Evolutionary conservation across 1,140 invertebrate species (phyloP).

Genomic region (Gryon sp.): DNA sequence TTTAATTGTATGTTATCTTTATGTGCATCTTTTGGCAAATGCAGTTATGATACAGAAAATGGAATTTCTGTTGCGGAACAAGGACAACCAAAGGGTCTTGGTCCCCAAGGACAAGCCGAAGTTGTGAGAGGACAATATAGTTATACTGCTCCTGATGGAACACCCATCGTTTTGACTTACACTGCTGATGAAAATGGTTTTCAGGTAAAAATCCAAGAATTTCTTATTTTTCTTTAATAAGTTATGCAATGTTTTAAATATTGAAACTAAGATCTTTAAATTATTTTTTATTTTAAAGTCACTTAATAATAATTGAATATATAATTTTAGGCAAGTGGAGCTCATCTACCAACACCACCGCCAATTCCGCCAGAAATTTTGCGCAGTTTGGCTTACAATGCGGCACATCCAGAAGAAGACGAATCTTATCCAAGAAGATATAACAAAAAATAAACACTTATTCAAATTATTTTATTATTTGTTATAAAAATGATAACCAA

Average conservation of each 20-base stretch:
- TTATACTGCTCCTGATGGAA: conserved; percentile 90
- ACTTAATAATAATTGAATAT: too few species aligned
- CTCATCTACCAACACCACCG: conserved; percentile 88
- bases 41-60: conserved; percentile 81
- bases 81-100: conserved; percentile 81
- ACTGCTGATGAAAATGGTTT: conserved; percentile 89
- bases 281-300: too few species aligned
- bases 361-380: conserved; percentile 83
- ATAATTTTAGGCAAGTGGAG: conserved; percentile 80
- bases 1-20: background rate
- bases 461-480: conserved; percentile 15
- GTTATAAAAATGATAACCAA: conserved; percentile 17
- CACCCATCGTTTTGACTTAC: conserved; percentile 87
- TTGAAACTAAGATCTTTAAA: too few species aligned
- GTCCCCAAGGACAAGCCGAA: conserved; percentile 81
- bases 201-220: conserved; percentile 75
- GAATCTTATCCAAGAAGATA: conserved; percentile 60
- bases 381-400: conserved; percentile 76
- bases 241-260: background rate
- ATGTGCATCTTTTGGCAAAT: background rate
- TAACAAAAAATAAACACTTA: conserved; percentile 38
- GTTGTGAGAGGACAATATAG: conserved; percentile 87
- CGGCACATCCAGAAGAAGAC: conserved; percentile 77
- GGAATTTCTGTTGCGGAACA: conserved; percentile 79
- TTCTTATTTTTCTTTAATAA: too few species aligned